phyloP scores from a whole-genome alignment of 2,888 invertebrate species.

The Ophioninae sp. region DNA sequence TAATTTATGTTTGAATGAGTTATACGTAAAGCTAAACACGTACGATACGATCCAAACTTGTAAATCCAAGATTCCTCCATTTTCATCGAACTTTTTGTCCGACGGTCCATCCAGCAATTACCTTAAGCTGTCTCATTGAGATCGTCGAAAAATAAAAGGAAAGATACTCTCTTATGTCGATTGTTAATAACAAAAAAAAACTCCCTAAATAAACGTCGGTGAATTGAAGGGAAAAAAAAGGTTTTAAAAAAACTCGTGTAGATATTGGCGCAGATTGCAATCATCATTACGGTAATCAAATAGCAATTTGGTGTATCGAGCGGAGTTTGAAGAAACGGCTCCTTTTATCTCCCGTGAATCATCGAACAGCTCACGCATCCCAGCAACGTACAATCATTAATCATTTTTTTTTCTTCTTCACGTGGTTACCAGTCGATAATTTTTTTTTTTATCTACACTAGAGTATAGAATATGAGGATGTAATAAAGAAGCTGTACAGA shows the following conservation, averaged over 20 bases:
- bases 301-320: slow-evolving; percentile 36
- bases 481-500: slow-evolving; percentile 30
- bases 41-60: too few relatives aligned
- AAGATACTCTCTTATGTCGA: background rate
- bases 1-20: too few relatives aligned
- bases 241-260: background rate
- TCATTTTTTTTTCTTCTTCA: slow-evolving; percentile 36
- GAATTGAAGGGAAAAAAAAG: background rate
- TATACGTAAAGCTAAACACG: too few relatives aligned
- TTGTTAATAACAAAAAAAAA: slow-evolving; percentile 16
- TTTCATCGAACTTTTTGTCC: too few relatives aligned
- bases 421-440: background rate
- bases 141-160: background rate
- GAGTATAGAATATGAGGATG: background rate
- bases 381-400: slow-evolving; percentile 33
- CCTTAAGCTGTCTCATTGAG: background rate
- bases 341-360: slow-evolving; percentile 39
- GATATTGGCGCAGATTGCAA: slow-evolving; percentile 28
- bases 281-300: slow-evolving; percentile 50
- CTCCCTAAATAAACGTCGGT: background rate
- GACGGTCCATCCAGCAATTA: background rate
- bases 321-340: slow-evolving; percentile 5
- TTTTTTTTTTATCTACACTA: slow-evolving; percentile 10
- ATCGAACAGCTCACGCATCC: background rate
- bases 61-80: too few relatives aligned